Percentiles rank a stretch among this genome's conserved stretches.
Evolutionary conservation across 2,888 invertebrate genomes (phyloP).

Genomic region (Drosophila yooni): DNA sequence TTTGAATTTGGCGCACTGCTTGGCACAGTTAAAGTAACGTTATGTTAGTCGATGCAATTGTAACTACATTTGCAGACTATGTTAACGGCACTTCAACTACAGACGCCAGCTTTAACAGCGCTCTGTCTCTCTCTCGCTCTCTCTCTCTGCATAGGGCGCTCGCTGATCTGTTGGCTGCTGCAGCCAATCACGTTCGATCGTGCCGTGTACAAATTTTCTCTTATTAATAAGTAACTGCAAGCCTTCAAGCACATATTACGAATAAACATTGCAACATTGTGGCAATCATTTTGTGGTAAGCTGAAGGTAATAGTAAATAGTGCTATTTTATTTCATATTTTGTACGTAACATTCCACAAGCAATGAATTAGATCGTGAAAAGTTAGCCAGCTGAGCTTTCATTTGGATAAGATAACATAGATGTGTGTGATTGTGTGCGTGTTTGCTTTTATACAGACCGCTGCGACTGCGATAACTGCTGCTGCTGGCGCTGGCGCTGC

Average conservation of each 20-base stretch:
- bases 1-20: not conserved
- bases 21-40: not conserved
- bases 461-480: constrained; percentile 72
- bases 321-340: no score
- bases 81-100: not conserved
- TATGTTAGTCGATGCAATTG: not conserved
- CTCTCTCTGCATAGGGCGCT: not conserved
- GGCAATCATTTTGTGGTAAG: no score
- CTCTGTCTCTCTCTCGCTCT: not conserved
- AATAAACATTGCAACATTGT: not conserved
- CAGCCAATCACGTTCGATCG: not conserved
- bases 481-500: constrained; percentile 60
- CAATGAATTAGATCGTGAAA: not conserved
- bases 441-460: constrained; percentile 38
- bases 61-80: not conserved
- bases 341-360: no score
- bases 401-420: not conserved
- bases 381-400: not conserved
- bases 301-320: no score
- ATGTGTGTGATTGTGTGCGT: not conserved
- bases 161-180: not conserved
- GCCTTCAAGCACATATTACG: not conserved
- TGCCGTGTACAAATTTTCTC: not conserved
- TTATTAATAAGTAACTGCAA: not conserved
- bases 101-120: not conserved